Evolutionary conservation across 35 echinoderm and acorn worm genomes (phyloP).

Genomic region (Eucidaris tribuloides): DNA sequence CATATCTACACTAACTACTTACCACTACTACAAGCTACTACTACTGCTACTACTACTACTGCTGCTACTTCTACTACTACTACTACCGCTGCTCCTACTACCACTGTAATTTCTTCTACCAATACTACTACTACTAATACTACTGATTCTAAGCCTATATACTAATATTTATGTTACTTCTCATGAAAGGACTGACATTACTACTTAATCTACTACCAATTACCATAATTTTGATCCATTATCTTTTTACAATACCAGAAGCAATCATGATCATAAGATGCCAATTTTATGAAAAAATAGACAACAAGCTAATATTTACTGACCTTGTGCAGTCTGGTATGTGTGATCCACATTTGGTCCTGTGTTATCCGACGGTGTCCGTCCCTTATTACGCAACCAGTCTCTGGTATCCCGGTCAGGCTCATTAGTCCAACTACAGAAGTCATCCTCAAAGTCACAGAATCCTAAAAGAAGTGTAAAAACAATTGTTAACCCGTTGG

Average conservation of each 20-base stretch:
- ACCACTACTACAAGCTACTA: too few species aligned
- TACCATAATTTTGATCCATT: background rate
- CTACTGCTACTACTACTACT: too few species aligned
- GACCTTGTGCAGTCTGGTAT: slow-evolving; percentile 10
- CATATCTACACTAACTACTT: too few species aligned
- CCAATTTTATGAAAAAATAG: background rate
- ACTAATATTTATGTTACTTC: background rate
- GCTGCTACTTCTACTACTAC: too few species aligned
- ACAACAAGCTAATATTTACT: background rate
- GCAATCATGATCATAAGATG: background rate
- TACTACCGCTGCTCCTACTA: too few species aligned
- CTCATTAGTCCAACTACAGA: slow-evolving; percentile 76
- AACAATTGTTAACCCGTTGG: too few species aligned
- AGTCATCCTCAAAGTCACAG: slow-evolving; percentile 83
- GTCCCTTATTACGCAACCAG: slow-evolving; percentile 49
- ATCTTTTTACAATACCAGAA: background rate
- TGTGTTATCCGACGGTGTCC: slow-evolving; percentile 25
- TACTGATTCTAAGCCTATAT: background rate
- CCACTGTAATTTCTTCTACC: too few species aligned
- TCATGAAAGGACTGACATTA: too few species aligned
- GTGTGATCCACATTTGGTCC: slow-evolving; percentile 87
- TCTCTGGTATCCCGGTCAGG: slow-evolving; percentile 42
- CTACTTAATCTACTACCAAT: background rate
- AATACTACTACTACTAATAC: too few species aligned
- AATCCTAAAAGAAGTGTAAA: slow-evolving; percentile 34